Evolutionary conservation across 2,888 invertebrate genomes (phyloP).

Genomic region (Acrobasis consociella): DNA sequence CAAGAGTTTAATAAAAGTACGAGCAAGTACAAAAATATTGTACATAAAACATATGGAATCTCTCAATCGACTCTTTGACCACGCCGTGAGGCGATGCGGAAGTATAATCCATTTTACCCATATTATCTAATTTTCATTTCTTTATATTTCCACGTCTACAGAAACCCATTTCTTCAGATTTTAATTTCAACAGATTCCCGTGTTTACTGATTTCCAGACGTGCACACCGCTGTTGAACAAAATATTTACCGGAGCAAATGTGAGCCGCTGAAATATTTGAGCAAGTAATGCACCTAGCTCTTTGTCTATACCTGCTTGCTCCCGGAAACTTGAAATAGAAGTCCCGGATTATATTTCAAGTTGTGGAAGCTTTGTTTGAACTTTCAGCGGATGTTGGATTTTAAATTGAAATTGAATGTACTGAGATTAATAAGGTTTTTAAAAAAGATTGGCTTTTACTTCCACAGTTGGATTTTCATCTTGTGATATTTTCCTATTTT

Average conservation of each 20-base stretch:
- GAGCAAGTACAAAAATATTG: too few relatives aligned
- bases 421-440: neutral
- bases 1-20: too few relatives aligned
- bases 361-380: neutral
- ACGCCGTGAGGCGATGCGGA: too few relatives aligned
- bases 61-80: too few relatives aligned
- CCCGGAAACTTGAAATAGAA: neutral
- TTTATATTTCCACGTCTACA: too few relatives aligned
- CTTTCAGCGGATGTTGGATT: neutral
- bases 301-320: neutral
- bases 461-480: neutral
- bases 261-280: conserved; percentile 6
- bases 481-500: neutral
- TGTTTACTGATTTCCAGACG: too few relatives aligned
- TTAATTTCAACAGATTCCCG: too few relatives aligned
- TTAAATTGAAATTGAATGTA: neutral
- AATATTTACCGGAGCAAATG: conserved; percentile 7
- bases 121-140: too few relatives aligned
- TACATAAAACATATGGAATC: too few relatives aligned
- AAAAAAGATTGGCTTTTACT: neutral
- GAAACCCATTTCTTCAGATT: too few relatives aligned
- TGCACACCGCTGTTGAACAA: neutral
- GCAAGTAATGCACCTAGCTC: conserved; percentile 8
- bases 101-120: too few relatives aligned
- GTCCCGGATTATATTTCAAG: neutral